Base-by-base conservation (phyloP, 37 sponge, comb jelly and placozoan genomes). In the Geodia barretti region DNA sequence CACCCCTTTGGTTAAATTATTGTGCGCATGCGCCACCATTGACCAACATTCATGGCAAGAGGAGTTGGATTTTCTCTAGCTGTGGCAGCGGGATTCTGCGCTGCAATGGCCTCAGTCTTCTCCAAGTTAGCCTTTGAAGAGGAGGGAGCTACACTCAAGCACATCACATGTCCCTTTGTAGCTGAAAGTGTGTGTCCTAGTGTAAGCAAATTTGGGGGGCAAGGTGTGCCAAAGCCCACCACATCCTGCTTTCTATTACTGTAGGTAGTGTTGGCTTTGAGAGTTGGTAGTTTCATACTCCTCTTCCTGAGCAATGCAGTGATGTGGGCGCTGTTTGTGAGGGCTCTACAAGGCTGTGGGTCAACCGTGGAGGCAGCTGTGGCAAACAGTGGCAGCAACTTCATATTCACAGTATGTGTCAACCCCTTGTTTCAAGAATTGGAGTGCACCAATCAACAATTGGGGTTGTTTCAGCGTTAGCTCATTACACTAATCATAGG, bases 281-380 rank as follows among this genome's bases (percentile, higher is more conserved):
- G 87, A 1, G 40, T 67, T 20, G n/a, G 77, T 2, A 78, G 63
- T 43, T 26, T 93, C 29, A 8, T 85, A 3, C 25, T 83, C 11
- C 78, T 93, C 87, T 29, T 89, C 0, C 23, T 86, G 7, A 71
- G 80, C 77, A 93, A 93, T 89, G 88, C 69, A n/a, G 24, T 82
- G 29, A 93, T 93, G 94, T 83, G 81, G 83, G 75, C 83, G n/a
- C 47, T 63, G 23, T 93, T 93, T 71, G 79, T 79, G 30, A 86
- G 75, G 25, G 78, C 91, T 3, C 81, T 93, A 39, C 87, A 93
- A 39, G 33, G 47, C 1, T 77, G 79, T 41, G 37, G 47, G 24
- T 87, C 92, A 17, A 87, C 94, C 34, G 90, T 79, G 4, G 83
- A 89, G 54, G 91, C 90, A 17, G 80, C 91, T 20, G 87, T 86